These are phyloP conservation scores for Drosophila pseudoobscura DNA, from an alignment of 1,140 invertebrate species.

Conservation along the genomic window DNA sequence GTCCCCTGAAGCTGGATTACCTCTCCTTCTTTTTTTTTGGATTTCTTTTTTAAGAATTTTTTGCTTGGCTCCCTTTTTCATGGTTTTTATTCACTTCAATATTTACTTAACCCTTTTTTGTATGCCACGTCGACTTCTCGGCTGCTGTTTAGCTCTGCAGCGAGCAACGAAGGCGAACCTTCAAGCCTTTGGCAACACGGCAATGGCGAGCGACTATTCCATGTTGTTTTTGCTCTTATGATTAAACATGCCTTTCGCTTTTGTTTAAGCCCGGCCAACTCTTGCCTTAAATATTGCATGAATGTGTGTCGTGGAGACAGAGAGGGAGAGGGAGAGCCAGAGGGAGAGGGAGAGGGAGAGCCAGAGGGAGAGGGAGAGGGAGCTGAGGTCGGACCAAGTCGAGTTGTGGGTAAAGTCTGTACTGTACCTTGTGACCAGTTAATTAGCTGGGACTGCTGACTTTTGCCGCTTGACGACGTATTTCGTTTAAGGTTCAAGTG, in stretches of 20 bases:
- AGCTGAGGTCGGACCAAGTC: not conserved
- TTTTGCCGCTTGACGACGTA: constrained; percentile 76
- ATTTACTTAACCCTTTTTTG: constrained; percentile 81
- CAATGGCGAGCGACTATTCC: constrained; percentile 21
- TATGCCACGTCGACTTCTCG: constrained; percentile 44
- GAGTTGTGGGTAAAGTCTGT: constrained; percentile 2
- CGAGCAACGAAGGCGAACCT: constrained; percentile 30
- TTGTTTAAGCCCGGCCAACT: constrained; percentile 70
- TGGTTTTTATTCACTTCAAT: constrained; percentile 78
- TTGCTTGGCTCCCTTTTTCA: constrained; percentile 60
- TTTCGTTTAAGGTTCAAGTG: constrained; percentile 78
- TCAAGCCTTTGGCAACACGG: constrained; percentile 46
- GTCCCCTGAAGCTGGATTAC: too few species aligned
- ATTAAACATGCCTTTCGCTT: constrained; percentile 81
- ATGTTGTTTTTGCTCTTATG: constrained; percentile 79
- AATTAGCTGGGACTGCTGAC: constrained; percentile 76
- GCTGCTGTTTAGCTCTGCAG: constrained; percentile 22
- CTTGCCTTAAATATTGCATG: constrained; percentile 78
- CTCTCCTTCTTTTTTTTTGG: constrained; percentile 16
- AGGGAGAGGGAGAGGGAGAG: not conserved
- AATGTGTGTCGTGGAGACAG: constrained; percentile 27
- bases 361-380: not conserved
- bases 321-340: too few species aligned
- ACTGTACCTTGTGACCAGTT: constrained; percentile 72
- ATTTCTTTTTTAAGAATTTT: constrained; percentile 39